Evolutionary conservation across 1,140 invertebrate genomes (phyloP).

Genomic region (Procambarus virginalis): DNA sequence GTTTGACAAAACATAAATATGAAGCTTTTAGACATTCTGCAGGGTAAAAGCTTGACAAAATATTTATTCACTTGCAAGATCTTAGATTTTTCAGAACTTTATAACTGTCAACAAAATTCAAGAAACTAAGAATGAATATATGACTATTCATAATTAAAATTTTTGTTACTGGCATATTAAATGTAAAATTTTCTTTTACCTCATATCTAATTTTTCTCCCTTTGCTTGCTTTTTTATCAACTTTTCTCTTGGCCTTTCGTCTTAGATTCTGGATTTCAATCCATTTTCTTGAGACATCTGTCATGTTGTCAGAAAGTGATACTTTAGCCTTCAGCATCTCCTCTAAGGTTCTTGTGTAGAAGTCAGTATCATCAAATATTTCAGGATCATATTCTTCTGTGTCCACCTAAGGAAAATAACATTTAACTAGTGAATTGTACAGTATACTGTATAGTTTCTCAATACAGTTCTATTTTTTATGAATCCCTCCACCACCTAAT

Average conservation of each 20-base stretch:
- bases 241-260: conserved; percentile 90
- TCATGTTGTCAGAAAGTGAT: conserved; percentile 80
- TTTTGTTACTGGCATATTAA: background rate
- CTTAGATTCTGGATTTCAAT: conserved; percentile 92
- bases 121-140: too few relatives aligned
- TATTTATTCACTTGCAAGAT: too few relatives aligned
- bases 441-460: too few relatives aligned
- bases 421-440: too few relatives aligned
- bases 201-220: conserved; percentile 92
- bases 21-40: background rate
- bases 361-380: conserved; percentile 97
- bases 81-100: too few relatives aligned
- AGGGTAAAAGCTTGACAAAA: too few relatives aligned
- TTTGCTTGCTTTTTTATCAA: conserved; percentile 94
- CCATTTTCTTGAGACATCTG: conserved; percentile 81
- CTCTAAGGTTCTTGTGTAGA: conserved; percentile 93
- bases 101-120: too few relatives aligned
- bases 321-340: conserved; percentile 94
- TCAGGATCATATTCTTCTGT: conserved; percentile 84
- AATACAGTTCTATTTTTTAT: too few relatives aligned
- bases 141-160: too few relatives aligned
- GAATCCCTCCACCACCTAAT: too few relatives aligned
- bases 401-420: conserved; percentile 48
- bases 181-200: conserved; percentile 76
- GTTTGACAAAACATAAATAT: too few relatives aligned